Base-by-base conservation (phyloP, 2,113 vertebrate species). In the Cavia aperea region DNA sequence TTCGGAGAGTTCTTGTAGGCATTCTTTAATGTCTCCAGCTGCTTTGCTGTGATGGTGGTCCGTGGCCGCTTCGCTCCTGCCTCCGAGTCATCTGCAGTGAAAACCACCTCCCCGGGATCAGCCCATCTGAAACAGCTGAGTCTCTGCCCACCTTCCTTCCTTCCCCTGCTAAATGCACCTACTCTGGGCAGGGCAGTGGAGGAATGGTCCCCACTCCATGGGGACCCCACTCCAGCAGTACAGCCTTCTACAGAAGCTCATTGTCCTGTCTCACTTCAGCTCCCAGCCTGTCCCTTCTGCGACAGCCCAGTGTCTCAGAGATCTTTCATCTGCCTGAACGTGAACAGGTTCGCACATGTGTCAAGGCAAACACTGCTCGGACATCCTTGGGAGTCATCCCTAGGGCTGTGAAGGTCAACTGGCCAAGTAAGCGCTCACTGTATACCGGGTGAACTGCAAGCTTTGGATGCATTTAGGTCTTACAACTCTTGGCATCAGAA, bases 1-100 rank as follows among this genome's bases (percentile, higher is more conserved):
- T 99, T 99, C 1, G 99, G 99, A 1, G 99, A 99, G 96, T 99
- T 99, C 96, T 99, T 99, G 97, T 99, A 99, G 94, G 99, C 99
- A 0, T 98, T 99, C 97, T 99, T 99, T 87, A 99, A 97, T 0
- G 99, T 99, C 97, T 99, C 99, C 97, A 99, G 98, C 97, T 99
- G 99, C 97, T 99, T 99, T 65, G 99, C 99, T 0, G 99, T 99
- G 97, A 99, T 99, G 95, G 99, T 99, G 96, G 99, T 99, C 62
- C 99, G 97, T 4, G 99, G 99, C 94, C 99, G 97, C 97, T 99
- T 99, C 0, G 99, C 98, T 12, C 99, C 99, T 0, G 99, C 98
- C 96, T 99, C 99, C 0, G 99, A 99, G 96, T 99, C 99, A 62
- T 99, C 99, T 99, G 96, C 85, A 97, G 94, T 7, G 26, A 2